Conservation (phyloP, 2,113 vertebrate species). For the Myodes glareolus region DNA sequence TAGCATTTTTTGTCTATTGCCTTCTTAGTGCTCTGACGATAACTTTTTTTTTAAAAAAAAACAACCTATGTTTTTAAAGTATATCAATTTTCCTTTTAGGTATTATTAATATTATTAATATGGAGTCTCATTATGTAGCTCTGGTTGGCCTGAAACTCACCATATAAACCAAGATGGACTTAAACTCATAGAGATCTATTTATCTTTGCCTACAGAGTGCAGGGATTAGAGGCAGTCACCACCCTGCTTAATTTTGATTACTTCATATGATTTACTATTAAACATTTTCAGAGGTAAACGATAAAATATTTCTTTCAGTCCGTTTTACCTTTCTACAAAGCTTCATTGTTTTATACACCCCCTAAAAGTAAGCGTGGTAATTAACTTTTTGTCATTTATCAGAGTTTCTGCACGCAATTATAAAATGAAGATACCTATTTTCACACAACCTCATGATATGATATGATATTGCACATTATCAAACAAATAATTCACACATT, state of each 20-base stretch:
- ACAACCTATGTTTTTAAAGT: neutral
- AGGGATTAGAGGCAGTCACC: neutral
- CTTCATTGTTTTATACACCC: conserved; percentile 8
- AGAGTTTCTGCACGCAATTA: neutral
- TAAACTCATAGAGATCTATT: neutral
- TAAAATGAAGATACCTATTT: neutral
- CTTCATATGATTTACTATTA: neutral
- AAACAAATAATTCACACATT: conserved; percentile 28
- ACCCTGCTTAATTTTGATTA: neutral
- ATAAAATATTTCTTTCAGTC: neutral
- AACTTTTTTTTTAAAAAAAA: neutral
- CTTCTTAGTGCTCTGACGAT: neutral
- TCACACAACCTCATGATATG: neutral
- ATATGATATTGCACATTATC: neutral
- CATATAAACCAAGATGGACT: neutral
- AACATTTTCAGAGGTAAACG: neutral
- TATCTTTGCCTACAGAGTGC: neutral
- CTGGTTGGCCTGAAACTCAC: neutral
- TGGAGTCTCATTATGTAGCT: neutral
- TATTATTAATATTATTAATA: neutral
- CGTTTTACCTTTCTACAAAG: neutral
- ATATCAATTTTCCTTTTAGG: conserved; percentile 31
- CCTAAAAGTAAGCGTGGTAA: neutral
- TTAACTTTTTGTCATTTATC: neutral
- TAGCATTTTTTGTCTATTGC: neutral